Evolutionary conservation across 35 echinoderm and acorn worm genomes (phyloP), one percentile per base, ranked within the genome.

Genomic region (Acanthaster planci): DNA sequence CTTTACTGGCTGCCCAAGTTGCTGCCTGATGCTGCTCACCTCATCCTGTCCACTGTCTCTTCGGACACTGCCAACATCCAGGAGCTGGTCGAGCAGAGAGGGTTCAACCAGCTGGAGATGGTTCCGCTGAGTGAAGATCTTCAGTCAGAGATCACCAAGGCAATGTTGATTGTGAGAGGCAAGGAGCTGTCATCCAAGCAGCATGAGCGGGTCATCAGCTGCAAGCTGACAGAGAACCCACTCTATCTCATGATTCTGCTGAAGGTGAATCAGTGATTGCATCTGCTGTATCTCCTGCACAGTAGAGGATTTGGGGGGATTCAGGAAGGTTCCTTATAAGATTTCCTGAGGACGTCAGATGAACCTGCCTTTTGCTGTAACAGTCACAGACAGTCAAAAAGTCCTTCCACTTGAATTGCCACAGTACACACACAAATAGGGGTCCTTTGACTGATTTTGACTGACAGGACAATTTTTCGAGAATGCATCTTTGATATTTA

Each of bases 231-330:
- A 0, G 81, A 81, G 31, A 93, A 93, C 34, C 86, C 86, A 34
- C 92, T 93, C 10, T 93, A 76, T 75, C 82, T 93, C 0, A 87
- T 78, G 82, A 93, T 85, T 58, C 82, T 93, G 7, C 27, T 93
- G 2, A 80, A 93, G 86, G 92, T 93, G 55, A 79, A 60, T 60
- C 1, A 35, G 34, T 72, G 2, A 9, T 72, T 31, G 15, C 30
- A 72, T 27, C n/a, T n/a, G n/a, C n/a, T n/a, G n/a, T n/a, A n/a
- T n/a, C n/a, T n/a, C n/a, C n/a, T n/a, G n/a, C n/a, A n/a, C n/a
- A n/a, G n/a, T n/a, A n/a, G n/a, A n/a, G n/a, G n/a, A n/a, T n/a
- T n/a, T n/a, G n/a, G n/a, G n/a, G n/a, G n/a, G n/a, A n/a, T n/a
- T n/a, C n/a, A n/a, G n/a, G n/a, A n/a, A n/a, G n/a, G n/a, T n/a